A percentile compares a stretch with the other conserved stretches of the same genome.
Evolutionary conservation across 2,113 vertebrate species (phyloP).

Genomic region (Neofelis nebulosa): DNA sequence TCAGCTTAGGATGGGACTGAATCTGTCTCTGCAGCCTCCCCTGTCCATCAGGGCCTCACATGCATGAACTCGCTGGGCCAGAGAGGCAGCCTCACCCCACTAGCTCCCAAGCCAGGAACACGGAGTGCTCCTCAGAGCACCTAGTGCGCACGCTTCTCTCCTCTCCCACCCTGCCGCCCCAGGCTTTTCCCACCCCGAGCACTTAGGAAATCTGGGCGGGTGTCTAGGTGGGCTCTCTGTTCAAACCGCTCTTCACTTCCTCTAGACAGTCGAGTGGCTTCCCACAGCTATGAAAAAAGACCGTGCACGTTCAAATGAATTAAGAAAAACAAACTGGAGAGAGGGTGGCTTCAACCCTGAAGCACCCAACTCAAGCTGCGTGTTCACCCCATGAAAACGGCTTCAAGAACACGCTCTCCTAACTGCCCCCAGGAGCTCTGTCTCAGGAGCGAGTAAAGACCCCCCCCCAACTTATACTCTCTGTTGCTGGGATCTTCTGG

Average conservation of each 20-base stretch:
- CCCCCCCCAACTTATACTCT: background rate
- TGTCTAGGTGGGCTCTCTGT: background rate
- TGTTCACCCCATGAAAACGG: rapidly evolving
- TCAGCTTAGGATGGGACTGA: background rate
- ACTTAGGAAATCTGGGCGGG: background rate
- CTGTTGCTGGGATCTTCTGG: background rate
- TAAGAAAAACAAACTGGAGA: background rate
- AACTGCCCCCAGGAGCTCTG: background rate
- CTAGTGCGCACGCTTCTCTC: rapidly evolving
- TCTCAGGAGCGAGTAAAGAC: background rate
- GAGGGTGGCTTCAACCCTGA: background rate
- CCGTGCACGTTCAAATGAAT: background rate
- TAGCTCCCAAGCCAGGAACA: background rate
- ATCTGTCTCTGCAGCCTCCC: rapidly evolving
- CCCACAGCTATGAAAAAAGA: background rate
- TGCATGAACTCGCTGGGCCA: background rate
- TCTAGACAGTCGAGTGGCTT: background rate
- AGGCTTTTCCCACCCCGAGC: background rate
- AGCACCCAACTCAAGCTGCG: rapidly evolving
- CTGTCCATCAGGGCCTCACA: background rate
- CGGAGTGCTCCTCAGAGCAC: background rate
- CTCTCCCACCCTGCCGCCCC: background rate
- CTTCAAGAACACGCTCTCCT: background rate
- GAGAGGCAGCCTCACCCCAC: background rate
- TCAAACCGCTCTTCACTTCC: background rate